phyloP scores from a whole-genome alignment of 2,113 vertebrate species.

The Acanthisitta chloris region DNA sequence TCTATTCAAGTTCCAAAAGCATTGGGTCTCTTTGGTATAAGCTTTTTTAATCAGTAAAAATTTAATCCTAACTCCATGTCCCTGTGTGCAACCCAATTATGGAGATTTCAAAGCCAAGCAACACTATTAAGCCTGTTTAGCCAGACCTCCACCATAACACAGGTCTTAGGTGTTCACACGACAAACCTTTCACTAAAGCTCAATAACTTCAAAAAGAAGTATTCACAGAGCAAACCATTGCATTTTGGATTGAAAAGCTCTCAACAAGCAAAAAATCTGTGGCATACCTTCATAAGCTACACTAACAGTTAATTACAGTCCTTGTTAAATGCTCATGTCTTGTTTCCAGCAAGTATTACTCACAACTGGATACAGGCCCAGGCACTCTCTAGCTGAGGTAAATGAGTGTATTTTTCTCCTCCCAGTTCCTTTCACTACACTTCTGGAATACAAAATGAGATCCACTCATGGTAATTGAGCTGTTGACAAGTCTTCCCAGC shows the following conservation, averaged over 20 bases:
- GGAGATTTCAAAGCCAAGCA: not conserved
- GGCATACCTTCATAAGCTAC: not conserved
- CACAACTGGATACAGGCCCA: conserved; percentile 27
- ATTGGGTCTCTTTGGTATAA: not conserved
- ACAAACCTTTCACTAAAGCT: not conserved
- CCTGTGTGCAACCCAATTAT: not conserved
- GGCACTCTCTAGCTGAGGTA: not conserved
- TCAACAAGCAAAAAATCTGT: not conserved
- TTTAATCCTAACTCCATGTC: not conserved
- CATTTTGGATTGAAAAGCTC: not conserved
- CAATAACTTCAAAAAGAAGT: not conserved
- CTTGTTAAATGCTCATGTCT: not conserved
- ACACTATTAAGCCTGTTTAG: not conserved
- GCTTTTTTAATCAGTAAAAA: not conserved
- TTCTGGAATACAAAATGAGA: conserved; percentile 52
- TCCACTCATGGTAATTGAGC: not conserved
- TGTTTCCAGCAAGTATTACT: conserved; percentile 7
- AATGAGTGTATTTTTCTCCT: conserved; percentile 10
- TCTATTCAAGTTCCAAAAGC: not conserved
- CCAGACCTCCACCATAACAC: not conserved
- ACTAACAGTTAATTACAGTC: conserved; percentile 22
- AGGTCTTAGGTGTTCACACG: not conserved
- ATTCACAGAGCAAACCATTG: not conserved
- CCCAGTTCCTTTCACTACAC: not conserved
- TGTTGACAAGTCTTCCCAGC: conserved; percentile 16